Base-by-base conservation (phyloP, 2,113 vertebrate genomes). In the Osmerus eperlanus region DNA sequence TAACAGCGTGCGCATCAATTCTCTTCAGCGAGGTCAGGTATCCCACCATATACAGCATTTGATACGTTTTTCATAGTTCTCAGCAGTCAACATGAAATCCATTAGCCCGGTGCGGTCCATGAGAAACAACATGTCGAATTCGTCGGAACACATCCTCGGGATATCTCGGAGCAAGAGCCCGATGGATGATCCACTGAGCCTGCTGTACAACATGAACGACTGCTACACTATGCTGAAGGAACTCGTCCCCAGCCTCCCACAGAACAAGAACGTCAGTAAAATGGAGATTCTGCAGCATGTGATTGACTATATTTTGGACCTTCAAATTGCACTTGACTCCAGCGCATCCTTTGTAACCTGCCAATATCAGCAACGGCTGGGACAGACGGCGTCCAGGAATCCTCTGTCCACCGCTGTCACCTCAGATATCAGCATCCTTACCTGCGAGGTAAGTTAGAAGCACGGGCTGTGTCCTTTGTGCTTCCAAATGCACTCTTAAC, bases 221-320 rank as follows among this genome's bases (percentile, higher is more conserved):
- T 97, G 95, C 85, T 96, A 95, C 88, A 95, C 91, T 36, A 93
- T 95, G 80, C 90, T 97, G 84, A 94, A 95, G 69, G 93, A 93
- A 86, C 93, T 97, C 67, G 94, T 97, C 76, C 95, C 95, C 72
- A 95, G 94, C 83, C 94, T 96, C 82, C 94, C 93, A 0, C 93
- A 93, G 83, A 93, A 95, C 87, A 93, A 90, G 89, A 94, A 94
- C 88, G 93, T 95, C 74, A 95, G 93, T 93, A 94, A 94, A 89
- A 95, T 96, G 92, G 95, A 96, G 92, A 96, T 97, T 88, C 87
- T 96, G 80, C 95, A 96, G 92, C 95, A 94, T 72, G 95, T 95
- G 73, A 97, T 97, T 79, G 95, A 97, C 78, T 96, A 96, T 85
- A 97, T 97, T 74, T 78, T 95, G 86, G 94, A 96, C 87, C 93